phyloP scores from a whole-genome alignment of 2,113 vertebrate species.

The Oplegnathus fasciatus region DNA sequence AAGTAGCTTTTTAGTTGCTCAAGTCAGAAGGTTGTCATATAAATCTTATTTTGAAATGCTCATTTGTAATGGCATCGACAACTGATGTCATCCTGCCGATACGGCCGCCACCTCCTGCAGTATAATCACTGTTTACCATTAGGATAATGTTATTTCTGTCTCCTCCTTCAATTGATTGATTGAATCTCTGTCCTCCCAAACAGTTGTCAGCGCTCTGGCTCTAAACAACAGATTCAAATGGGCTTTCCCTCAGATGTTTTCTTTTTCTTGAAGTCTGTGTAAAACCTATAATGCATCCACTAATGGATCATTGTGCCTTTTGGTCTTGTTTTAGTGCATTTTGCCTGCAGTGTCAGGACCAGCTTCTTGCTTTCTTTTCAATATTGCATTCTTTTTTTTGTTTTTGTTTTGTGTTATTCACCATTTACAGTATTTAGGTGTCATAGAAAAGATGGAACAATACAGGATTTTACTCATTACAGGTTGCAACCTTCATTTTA shows the following conservation, averaged over 20 bases:
- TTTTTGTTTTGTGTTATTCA: not conserved
- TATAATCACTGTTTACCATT: not conserved
- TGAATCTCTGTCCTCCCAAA: not conserved
- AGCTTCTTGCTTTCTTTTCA: not conserved
- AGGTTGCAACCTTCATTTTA: not conserved
- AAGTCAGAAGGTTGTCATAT: not conserved
- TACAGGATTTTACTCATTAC: not conserved
- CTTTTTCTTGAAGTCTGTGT: not conserved
- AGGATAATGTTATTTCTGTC: not conserved
- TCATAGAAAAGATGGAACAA: not conserved
- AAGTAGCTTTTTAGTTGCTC: not conserved
- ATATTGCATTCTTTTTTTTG: not conserved
- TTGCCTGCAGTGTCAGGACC: not conserved
- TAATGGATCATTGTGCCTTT: conserved; percentile 14
- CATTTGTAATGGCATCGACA: not conserved
- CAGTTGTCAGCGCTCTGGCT: not conserved
- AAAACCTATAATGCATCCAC: conserved; percentile 17
- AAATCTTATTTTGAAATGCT: too few species aligned
- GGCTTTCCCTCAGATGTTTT: not conserved
- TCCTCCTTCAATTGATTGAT: not conserved
- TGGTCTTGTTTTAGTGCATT: conserved; percentile 2
- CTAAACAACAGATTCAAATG: not conserved
- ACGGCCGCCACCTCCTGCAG: too few species aligned
- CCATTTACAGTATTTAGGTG: not conserved
- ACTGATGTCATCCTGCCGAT: not conserved